Base-by-base conservation (phyloP, 1,140 invertebrate species). In the Heliconius congener region DNA sequence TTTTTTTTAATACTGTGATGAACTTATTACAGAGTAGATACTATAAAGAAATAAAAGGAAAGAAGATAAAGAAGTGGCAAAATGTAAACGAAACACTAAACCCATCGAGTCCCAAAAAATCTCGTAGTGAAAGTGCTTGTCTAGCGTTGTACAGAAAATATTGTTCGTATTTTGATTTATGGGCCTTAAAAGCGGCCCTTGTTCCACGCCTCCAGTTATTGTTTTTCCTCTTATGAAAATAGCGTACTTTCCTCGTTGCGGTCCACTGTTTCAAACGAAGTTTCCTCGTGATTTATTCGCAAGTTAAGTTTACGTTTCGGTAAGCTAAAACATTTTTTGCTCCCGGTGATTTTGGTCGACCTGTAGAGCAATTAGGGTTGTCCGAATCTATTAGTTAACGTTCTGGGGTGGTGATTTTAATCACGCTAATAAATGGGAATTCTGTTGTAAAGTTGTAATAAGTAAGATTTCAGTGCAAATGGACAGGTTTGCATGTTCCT, bases 41-140 rank as follows among this genome's bases (percentile, higher is more conserved):
- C 85, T 87, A 90, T 91, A 91, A 92, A 91, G 87, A 83, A 90
- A 87, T 82, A 88, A 87, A 86, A 85, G 84, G 23, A 23, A 23
- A 23, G 23, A 23, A 23, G 23, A 23, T 23, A 84, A 88, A 87
- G 85, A 11, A 87, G 86, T 87, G 89, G 88, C 90, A 86, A 90
- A 91, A 89, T 88, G 87, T 94, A 92, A 94, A 92, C 90, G 91
- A 91, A 92, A 90, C 88, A 89, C 89, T 94, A 92, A 94, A 91
- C 89, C 88, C 76, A 85, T 89, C 87, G 87, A 89, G 91, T 91
- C 88, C 86, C 89, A 85, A 91, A 92, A 66, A 93, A 92, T 89
- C 87, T 86, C 84, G 81, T 73, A 84, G 84, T 81, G 87, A 91
- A 90, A 90, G 88, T 90, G 88, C 86, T 85, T 84, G 85, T 83